Evolutionary conservation across 2,113 vertebrate species (phyloP).

Genomic region (Corydoras maculifer): DNA sequence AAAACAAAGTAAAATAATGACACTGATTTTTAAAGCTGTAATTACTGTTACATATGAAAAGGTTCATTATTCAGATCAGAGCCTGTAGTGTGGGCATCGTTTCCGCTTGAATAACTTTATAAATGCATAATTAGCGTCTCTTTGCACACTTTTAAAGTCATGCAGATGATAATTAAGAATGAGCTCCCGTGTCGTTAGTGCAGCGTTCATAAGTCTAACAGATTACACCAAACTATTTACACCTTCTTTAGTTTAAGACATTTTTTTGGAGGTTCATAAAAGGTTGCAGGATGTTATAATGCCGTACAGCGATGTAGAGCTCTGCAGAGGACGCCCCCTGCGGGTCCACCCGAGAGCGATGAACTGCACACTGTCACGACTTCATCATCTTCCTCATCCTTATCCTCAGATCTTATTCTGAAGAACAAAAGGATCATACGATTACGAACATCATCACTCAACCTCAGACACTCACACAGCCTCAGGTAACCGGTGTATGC

Average conservation of each 20-base stretch:
- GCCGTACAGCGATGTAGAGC: constrained; percentile 10
- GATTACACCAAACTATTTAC: too few species aligned
- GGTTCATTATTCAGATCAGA: too few species aligned
- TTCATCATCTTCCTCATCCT: background rate
- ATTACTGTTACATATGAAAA: too few species aligned
- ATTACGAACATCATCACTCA: background rate
- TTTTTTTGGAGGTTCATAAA: background rate
- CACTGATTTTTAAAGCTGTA: background rate
- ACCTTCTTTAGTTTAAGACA: background rate
- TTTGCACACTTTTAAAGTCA: too few species aligned
- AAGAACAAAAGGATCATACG: background rate
- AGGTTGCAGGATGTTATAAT: background rate
- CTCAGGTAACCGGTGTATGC: too few species aligned
- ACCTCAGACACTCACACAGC: too few species aligned
- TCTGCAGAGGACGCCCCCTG: background rate
- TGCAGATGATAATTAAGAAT: too few species aligned
- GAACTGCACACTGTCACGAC: background rate
- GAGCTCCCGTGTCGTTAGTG: too few species aligned
- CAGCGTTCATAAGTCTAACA: too few species aligned
- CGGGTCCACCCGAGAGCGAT: background rate
- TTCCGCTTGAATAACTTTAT: too few species aligned
- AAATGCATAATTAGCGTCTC: too few species aligned
- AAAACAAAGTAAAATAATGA: background rate
- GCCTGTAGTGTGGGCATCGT: too few species aligned
- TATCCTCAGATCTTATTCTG: constrained; percentile 7